Evolutionary conservation across 2,888 invertebrate species (phyloP).

Genomic region (Stenichneumon culpator): DNA sequence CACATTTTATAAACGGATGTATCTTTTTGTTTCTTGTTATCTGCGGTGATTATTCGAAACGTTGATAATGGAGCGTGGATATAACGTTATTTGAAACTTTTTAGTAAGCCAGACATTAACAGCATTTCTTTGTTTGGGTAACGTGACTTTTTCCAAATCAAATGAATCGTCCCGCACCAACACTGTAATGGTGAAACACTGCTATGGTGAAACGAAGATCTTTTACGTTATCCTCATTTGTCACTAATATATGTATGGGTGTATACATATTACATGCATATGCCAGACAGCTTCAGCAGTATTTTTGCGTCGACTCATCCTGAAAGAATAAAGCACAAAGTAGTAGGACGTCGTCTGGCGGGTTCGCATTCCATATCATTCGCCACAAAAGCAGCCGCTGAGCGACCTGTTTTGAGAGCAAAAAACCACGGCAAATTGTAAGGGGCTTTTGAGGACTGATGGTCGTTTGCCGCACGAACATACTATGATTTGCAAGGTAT

Average conservation of each 20-base stretch:
- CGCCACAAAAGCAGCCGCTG: conserved; percentile 51
- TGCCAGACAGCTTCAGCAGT: conserved; percentile 25
- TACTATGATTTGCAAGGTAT: conserved; percentile 4
- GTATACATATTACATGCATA: conserved; percentile 10
- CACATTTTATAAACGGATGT: no score
- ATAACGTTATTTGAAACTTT: conserved; percentile 38
- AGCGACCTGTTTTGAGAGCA: conserved; percentile 31
- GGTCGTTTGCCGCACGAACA: conserved; percentile 29
- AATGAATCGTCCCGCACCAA: conserved; percentile 39
- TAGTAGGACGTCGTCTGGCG: conserved; percentile 55
- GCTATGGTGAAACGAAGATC: conserved; percentile 41
- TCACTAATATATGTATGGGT: conserved; percentile 27
- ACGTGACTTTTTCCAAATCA: conserved; percentile 29
- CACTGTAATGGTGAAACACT: no score
- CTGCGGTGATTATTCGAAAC: conserved; percentile 58
- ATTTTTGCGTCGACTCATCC: conserved; percentile 1
- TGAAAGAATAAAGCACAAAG: conserved; percentile 27
- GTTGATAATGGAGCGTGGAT: conserved; percentile 33
- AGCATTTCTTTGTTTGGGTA: conserved; percentile 29
- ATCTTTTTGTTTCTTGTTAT: conserved; percentile 23
- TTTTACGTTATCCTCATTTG: conserved; percentile 57
- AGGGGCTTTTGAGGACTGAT: conserved; percentile 23
- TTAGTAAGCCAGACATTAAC: conserved; percentile 5
- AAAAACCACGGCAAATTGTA: conserved; percentile 27
- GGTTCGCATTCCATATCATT: conserved; percentile 55